These are phyloP conservation scores for Ennomos erosarius DNA, from an alignment of 2,888 invertebrate genomes.

Conservation along the genomic window DNA sequence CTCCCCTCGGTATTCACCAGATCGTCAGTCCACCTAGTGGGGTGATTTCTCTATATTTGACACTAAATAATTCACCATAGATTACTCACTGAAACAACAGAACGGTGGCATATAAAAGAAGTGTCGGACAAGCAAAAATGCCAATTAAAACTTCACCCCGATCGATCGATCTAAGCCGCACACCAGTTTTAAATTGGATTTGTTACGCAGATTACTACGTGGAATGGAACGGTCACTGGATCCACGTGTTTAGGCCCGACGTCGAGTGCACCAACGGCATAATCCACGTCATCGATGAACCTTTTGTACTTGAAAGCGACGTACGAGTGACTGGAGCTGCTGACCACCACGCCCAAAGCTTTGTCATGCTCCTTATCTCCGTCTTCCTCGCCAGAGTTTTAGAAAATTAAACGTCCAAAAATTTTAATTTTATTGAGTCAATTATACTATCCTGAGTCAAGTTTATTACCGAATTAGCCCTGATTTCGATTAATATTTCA, in stretches of 20 bases:
- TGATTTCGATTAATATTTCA: slow-evolving; percentile 18
- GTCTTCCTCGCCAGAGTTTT: slow-evolving; percentile 64
- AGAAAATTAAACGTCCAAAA: slow-evolving; percentile 56
- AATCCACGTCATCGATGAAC: slow-evolving; percentile 96
- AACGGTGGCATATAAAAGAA: too few species aligned
- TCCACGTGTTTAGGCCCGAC: slow-evolving; percentile 95
- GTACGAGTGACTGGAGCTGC: slow-evolving; percentile 88
- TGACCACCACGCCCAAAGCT: slow-evolving; percentile 55
- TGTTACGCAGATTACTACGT: slow-evolving; percentile 89
- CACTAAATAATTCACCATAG: too few species aligned
- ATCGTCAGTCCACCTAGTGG: too few species aligned
- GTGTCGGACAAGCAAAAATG: background rate
- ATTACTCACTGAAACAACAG: too few species aligned
- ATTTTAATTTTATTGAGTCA: slow-evolving; percentile 43
- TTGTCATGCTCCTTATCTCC: slow-evolving; percentile 57
- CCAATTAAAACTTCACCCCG: background rate
- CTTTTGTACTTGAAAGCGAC: slow-evolving; percentile 93
- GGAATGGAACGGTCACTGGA: slow-evolving; percentile 93
- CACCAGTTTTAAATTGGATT: slow-evolving; percentile 12
- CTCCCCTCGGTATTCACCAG: too few species aligned
- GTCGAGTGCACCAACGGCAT: slow-evolving; percentile 98
- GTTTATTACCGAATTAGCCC: slow-evolving; percentile 32
- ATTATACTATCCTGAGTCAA: slow-evolving; percentile 35
- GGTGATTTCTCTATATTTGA: background rate
- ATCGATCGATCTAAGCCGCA: slow-evolving; percentile 5